Conservation (phyloP, 2,113 vertebrate species). For the Ameiurus melas region DNA sequence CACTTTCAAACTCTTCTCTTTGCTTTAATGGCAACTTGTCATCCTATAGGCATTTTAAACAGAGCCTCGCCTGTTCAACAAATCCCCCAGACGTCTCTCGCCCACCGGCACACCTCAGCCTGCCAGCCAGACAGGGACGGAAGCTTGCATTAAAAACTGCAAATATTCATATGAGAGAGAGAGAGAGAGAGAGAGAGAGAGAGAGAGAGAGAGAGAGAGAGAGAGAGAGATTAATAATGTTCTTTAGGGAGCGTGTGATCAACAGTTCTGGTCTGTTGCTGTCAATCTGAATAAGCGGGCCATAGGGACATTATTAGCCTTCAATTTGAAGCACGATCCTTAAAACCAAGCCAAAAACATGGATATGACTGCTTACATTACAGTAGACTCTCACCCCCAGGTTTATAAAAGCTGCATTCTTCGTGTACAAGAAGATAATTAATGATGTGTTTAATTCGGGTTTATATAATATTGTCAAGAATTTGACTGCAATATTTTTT, state of each 20-base stretch:
- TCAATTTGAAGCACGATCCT: slow-evolving; percentile 44
- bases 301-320: slow-evolving; percentile 57
- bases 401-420: not conserved
- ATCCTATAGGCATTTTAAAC: slow-evolving; percentile 26
- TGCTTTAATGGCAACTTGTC: slow-evolving; percentile 24
- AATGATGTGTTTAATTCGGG: not conserved
- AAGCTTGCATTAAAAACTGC: slow-evolving; percentile 39
- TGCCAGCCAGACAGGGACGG: slow-evolving; percentile 11
- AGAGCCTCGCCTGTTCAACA: not conserved
- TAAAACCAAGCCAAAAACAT: slow-evolving; percentile 46
- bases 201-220: not conserved
- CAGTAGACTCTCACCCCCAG: not conserved
- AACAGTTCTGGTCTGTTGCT: slow-evolving; percentile 56
- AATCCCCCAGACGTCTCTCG: not conserved
- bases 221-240: no score
- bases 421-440: not conserved
- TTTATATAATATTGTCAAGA: not conserved
- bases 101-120: slow-evolving; percentile 2
- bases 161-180: slow-evolving; percentile 57
- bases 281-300: slow-evolving; percentile 50
- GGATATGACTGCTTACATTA: slow-evolving; percentile 40
- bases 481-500: not conserved
- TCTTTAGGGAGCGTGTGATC: slow-evolving; percentile 51
- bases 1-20: not conserved
- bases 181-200: not conserved